These are phyloP conservation scores for Tragelaphus imberbis DNA, from an alignment of 2,113 vertebrate species.

Conservation along the genomic window DNA sequence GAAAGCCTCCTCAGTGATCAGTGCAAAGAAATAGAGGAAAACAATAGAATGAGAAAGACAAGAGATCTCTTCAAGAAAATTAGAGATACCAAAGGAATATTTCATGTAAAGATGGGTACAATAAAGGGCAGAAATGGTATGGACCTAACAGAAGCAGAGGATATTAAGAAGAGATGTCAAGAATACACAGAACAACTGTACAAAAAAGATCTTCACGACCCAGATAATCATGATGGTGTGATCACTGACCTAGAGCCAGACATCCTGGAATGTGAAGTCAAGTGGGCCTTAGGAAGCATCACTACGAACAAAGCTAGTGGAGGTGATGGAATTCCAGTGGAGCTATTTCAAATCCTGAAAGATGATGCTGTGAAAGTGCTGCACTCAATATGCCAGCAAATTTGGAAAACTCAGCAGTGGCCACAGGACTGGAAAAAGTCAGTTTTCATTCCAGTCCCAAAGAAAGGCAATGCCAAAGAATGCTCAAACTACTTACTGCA, in stretches of 20 bases:
- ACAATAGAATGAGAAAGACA: background rate
- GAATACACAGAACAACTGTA: background rate
- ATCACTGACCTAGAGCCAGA: background rate
- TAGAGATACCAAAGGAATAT: background rate
- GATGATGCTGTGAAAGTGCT: background rate
- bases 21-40: background rate
- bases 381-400: background rate
- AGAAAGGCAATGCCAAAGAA: background rate
- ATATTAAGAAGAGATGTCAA: background rate
- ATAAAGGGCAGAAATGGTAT: background rate
- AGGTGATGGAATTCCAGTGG: background rate
- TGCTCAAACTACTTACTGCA: fast-evolving
- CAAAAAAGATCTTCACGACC: too few species aligned
- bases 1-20: background rate
- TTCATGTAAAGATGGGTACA: background rate
- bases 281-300: background rate
- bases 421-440: background rate
- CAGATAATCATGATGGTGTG: too few species aligned
- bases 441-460: background rate
- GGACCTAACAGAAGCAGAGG: background rate
- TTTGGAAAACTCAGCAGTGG: background rate
- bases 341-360: background rate
- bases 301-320: background rate
- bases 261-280: background rate
- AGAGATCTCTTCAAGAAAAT: background rate